These are phyloP conservation scores for Cryptus armator DNA, from an alignment of 2,888 invertebrate species.

Conservation along the genomic window DNA sequence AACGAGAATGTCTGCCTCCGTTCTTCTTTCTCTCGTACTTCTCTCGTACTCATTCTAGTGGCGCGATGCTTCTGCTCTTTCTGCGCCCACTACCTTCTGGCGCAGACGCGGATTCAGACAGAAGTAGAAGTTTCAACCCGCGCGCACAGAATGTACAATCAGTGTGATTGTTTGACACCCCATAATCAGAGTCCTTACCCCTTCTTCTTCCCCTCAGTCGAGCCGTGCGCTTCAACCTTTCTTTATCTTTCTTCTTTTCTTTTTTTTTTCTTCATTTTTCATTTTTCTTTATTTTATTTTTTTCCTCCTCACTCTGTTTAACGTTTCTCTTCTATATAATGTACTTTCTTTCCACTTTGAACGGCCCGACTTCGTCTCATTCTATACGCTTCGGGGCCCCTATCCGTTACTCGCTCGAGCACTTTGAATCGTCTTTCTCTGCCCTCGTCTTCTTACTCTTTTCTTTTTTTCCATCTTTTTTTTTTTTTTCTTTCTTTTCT, in stretches of 20 bases:
- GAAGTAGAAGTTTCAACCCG: slow-evolving; percentile 70
- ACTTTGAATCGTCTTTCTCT: slow-evolving; percentile 38
- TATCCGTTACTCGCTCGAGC: slow-evolving; percentile 50
- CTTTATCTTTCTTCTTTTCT: slow-evolving; percentile 64
- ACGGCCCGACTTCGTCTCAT: slow-evolving; percentile 64
- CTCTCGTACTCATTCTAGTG: slow-evolving; percentile 34
- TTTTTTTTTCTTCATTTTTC: slow-evolving; percentile 45
- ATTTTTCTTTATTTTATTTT: slow-evolving; percentile 64
- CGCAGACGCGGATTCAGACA: slow-evolving; percentile 59
- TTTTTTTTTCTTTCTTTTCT: neutral
- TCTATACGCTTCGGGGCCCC: slow-evolving; percentile 18
- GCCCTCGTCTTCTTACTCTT: slow-evolving; percentile 22
- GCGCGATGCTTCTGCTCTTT: slow-evolving; percentile 31
- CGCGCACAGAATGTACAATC: slow-evolving; percentile 84
- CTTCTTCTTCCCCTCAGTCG: slow-evolving; percentile 69
- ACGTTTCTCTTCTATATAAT: slow-evolving; percentile 58
- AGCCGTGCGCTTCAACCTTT: slow-evolving; percentile 43
- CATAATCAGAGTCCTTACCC: slow-evolving; percentile 84
- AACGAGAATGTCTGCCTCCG: slow-evolving; percentile 44
- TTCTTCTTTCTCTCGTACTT: slow-evolving; percentile 39
- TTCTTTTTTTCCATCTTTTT: slow-evolving; percentile 1
- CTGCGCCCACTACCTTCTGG: slow-evolving; percentile 14
- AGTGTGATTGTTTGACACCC: slow-evolving; percentile 85
- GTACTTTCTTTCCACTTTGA: slow-evolving; percentile 65
- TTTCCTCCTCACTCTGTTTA: slow-evolving; percentile 67